Evolutionary conservation across 1,140 invertebrate species (phyloP).

Genomic region (Polyergus mexicanus): DNA sequence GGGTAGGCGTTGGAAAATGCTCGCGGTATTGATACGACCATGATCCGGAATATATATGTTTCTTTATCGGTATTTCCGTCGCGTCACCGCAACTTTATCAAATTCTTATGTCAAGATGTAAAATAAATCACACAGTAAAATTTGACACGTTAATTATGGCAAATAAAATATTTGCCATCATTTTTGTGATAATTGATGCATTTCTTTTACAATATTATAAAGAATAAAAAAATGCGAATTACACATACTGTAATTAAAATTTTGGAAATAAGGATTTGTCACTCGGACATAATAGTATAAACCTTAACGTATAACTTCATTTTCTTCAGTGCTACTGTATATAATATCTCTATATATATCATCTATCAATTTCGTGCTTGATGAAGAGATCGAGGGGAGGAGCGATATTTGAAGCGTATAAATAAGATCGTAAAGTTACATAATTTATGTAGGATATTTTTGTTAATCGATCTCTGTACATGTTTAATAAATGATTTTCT

Average conservation of each 20-base stretch:
- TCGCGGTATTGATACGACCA: background rate
- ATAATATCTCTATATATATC: background rate
- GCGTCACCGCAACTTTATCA: background rate
- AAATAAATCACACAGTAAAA: background rate
- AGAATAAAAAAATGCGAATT: background rate
- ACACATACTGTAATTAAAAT: background rate
- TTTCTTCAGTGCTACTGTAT: background rate
- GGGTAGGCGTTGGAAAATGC: background rate
- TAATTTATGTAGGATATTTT: constrained; percentile 3
- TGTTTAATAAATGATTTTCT: constrained; percentile 36
- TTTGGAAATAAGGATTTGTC: background rate
- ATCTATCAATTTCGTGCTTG: background rate
- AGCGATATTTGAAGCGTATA: background rate
- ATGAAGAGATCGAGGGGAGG: background rate
- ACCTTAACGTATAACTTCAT: background rate
- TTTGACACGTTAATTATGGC: background rate
- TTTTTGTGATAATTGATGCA: background rate
- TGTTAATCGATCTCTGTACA: background rate
- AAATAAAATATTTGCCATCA: constrained; percentile 7
- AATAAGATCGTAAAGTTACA: background rate
- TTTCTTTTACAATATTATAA: background rate
- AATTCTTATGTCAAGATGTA: background rate
- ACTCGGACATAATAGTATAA: background rate
- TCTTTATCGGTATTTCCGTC: background rate
- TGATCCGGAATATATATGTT: background rate